phyloP scores from a whole-genome alignment of 2,888 invertebrate species.

The Tinea semifulvella region DNA sequence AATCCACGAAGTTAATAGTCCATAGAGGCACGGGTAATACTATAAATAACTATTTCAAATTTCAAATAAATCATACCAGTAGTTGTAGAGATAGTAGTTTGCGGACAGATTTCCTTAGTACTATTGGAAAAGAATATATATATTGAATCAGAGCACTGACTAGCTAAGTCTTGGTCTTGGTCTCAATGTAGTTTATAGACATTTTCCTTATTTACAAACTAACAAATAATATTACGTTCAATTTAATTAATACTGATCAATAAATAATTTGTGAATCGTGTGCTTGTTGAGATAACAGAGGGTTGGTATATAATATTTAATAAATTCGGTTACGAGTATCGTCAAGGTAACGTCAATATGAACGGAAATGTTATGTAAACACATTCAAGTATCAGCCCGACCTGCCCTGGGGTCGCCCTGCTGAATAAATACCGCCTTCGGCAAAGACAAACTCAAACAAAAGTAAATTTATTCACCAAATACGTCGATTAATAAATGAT shows the following conservation, averaged over 20 bases:
- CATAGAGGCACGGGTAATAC: too few species aligned
- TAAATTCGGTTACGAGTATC: slow-evolving; percentile 44
- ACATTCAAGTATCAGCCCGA: slow-evolving; percentile 36
- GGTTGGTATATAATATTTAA: slow-evolving; percentile 27
- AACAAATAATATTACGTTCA: too few species aligned
- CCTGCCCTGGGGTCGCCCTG: slow-evolving; percentile 50
- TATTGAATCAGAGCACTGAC: too few species aligned
- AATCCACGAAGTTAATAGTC: too few species aligned
- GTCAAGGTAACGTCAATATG: slow-evolving; percentile 39
- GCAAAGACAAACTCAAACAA: slow-evolving; percentile 61
- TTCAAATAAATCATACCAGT: too few species aligned
- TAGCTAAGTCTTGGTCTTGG: too few species aligned
- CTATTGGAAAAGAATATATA: too few species aligned
- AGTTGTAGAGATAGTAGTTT: too few species aligned
- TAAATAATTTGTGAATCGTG: not conserved
- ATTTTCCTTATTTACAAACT: too few species aligned
- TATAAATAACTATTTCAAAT: too few species aligned
- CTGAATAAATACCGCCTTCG: slow-evolving; percentile 57
- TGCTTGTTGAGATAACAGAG: not conserved
- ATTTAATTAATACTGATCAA: not conserved
- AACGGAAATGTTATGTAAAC: slow-evolving; percentile 60
- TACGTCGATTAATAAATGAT: slow-evolving; percentile 58
- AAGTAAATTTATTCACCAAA: slow-evolving; percentile 65
- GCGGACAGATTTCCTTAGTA: too few species aligned
- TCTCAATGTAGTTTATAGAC: too few species aligned